Base-by-base conservation (phyloP, 1,140 invertebrate genomes). In the Apis florea region DNA sequence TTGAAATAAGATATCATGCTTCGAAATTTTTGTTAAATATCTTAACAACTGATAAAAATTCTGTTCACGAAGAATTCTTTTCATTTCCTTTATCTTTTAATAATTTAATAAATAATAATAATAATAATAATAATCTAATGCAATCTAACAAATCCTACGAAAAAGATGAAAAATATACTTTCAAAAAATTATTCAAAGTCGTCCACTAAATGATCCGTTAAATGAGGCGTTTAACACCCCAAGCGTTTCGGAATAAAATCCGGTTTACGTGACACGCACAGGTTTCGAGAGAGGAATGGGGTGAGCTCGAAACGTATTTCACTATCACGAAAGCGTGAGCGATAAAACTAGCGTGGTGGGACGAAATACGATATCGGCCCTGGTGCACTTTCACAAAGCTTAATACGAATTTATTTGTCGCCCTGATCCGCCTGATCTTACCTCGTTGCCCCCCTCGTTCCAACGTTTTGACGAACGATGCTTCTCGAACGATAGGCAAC, bases 161-260 rank as follows among this genome's bases (percentile, higher is more conserved):
- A 40, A 40, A 40, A 40, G 6, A 31, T 31, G 4, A 31, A 31
- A 6, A 40, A 40, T 40, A 5, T 40, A 40, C 5, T 40, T 40
- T 40, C 31, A 40, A 40, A 3, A 6, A 40, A 40, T 40, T 31
- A 31, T 31, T 31, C 5, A 0, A 40, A 40, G 6, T 40, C 31
- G 31, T 31, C 31, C 31, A 40, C 31, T 40, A 40, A 6, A 40
- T 40, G 31, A 40, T 40, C 31, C 31, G 31, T 40, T 2, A 40
- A 40, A 40, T 5, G 31, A 40, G 31, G 4, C 4, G 31, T 40
- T 40, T 40, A 40, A 40, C 31, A 40, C 31, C 31, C 5, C 89
- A 88, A 89, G 86, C 84, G 85, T 89, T 84, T 88, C 85, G 84
- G 31, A 58, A 90, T 91, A 87, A 90, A 90, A 91, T 72, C 82